Evolutionary conservation across 1,140 invertebrate genomes (phyloP), one percentile per base, ranked within the genome.

Genomic region (Trachymyrmex cornetzi): DNA sequence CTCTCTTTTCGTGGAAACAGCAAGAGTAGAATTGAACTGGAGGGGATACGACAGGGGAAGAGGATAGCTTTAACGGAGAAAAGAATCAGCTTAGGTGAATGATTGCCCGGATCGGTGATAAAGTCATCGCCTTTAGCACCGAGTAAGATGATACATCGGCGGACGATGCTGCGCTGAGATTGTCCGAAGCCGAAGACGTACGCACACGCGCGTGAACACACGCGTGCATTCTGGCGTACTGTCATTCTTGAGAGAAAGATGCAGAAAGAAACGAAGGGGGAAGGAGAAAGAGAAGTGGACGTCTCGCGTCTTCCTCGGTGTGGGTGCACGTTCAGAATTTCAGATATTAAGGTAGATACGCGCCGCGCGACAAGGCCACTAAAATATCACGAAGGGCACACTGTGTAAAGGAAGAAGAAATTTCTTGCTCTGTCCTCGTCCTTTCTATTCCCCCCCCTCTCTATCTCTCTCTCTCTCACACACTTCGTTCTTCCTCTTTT

Each of bases 101-200:
- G 94, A 95, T 95, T 95, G 93, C 93, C 92, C 91, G 94, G 95
- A 95, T 95, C 93, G 94, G 93, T 93, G 95, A 95, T 95, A 95
- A 95, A 95, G 94, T 95, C 95, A 94, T 95, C 95, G 95, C 94
- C 94, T 95, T 93, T 93, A 93, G 93, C 93, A 93, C 92, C 93
- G 87, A 89, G 94, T 95, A 95, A 95, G 94, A 95, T 95, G 94
- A 95, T 95, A 95, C 95, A 95, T 95, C 93, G 95, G 91, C 89
- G 93, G 91, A 92, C 91, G 94, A 95, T 95, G 92, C 87, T 89
- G 91, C 87, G 85, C 61, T 88, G 89, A 95, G 94, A 95, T 95
- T 95, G 91, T 92, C 89, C 87, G 30, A 55, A 72, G 67, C 74
- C 89, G 89, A 87, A 75, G 67, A 81, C 87, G 57, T 67, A 84